Conservation (phyloP, 2,113 vertebrate genomes). For the Chamaea fasciata region DNA sequence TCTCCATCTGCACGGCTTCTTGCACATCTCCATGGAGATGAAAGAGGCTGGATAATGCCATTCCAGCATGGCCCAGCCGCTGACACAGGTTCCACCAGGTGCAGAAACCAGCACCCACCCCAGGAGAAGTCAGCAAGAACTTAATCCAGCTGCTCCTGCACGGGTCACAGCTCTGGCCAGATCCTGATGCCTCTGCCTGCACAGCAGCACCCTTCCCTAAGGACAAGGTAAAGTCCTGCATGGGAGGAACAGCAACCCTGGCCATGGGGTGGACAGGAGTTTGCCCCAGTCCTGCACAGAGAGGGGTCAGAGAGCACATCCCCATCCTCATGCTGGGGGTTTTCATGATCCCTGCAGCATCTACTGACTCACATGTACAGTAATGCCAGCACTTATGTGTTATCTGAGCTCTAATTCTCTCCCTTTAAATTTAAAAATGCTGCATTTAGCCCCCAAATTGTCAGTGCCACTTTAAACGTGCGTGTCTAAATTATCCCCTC, state of each 20-base stretch:
- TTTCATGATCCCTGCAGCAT: neutral
- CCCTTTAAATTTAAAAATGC: neutral
- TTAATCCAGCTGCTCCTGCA: neutral
- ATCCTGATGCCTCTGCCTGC: neutral
- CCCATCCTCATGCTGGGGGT: neutral
- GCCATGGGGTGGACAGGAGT: neutral
- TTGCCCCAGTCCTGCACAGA: neutral
- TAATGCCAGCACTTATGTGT: neutral
- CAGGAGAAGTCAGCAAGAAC: neutral
- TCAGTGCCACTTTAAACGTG: neutral
- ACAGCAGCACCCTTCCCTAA: neutral
- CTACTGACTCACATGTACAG: neutral
- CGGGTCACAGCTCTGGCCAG: neutral
- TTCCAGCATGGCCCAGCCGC: neutral
- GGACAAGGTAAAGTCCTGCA: neutral
- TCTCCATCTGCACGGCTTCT: conserved; percentile 26
- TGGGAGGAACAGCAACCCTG: neutral
- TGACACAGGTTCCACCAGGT: neutral
- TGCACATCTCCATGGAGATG: conserved; percentile 56
- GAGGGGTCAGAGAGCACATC: neutral
- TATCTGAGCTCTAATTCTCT: neutral
- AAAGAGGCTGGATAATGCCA: neutral
- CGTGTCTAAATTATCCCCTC: neutral
- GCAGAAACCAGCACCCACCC: neutral
- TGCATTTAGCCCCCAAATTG: neutral